A percentile compares a stretch with the other conserved stretches of the same genome.
Conservation (phyloP, 2,888 invertebrate species). For the Dermolepida albohirtum region DNA sequence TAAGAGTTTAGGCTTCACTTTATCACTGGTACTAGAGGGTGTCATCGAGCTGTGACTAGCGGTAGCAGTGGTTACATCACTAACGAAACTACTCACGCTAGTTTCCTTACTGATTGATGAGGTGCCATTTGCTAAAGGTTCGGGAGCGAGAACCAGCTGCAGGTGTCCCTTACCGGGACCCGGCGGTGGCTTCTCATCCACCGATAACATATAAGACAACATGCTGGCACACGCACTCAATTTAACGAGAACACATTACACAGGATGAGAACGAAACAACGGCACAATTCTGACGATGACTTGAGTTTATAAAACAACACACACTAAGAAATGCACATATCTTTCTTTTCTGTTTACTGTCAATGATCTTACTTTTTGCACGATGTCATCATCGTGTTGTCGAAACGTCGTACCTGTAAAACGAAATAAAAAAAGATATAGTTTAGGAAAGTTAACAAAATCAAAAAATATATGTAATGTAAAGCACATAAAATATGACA, state of each 20-base stretch:
- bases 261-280: conserved; percentile 1
- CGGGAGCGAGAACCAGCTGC: conserved; percentile 60
- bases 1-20: conserved; percentile 75
- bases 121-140: conserved; percentile 56
- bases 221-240: conserved; percentile 61
- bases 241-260: conserved; percentile 38
- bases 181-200: conserved; percentile 81
- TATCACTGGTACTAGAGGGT: conserved; percentile 73
- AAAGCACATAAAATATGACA: no score
- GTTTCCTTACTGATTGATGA: conserved; percentile 71
- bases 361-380: conserved; percentile 42
- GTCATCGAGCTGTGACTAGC: conserved; percentile 68
- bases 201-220: conserved; percentile 85
- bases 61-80: conserved; percentile 73
- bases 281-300: conserved; percentile 19
- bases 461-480: no score
- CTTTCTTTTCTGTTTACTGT: conserved; percentile 14
- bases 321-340: conserved; percentile 35
- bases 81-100: conserved; percentile 77
- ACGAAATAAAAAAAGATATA: no score
- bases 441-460: no score
- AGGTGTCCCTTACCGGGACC: conserved; percentile 67
- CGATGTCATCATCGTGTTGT: conserved; percentile 37
- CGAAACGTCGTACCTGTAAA: conserved; percentile 39
- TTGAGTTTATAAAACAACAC: conserved; percentile 12